Evolutionary conservation across 2,797 vertebrate genomes (phyloP), one percentile per base, ranked within the genome.

Genomic region (Champsocephalus gunnari): DNA sequence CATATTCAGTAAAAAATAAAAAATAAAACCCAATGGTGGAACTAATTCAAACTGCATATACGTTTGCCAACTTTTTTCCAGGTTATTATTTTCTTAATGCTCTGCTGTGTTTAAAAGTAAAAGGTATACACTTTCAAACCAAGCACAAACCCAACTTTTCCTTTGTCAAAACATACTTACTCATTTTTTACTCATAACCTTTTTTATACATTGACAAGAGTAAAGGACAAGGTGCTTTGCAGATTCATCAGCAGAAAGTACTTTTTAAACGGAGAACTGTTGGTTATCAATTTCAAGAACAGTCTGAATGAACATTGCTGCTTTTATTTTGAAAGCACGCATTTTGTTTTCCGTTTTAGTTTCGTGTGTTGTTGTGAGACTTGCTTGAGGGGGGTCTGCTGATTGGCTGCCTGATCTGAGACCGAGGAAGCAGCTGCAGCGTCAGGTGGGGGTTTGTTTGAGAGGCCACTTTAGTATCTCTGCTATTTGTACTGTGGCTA

Each of bases 321-420:
- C 60, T 83, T 84, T 91, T 89, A 87, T 87, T 92, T 77, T 90
- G 88, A 79, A 91, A 68, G 57, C 7, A 13, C 1, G 10, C 1
- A 0, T 32, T 0, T 71, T 51, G 16, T 4, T 48, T 2, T 75
- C 57, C 43, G 24, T 13, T 57, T 72, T n/a, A 9, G 43, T 60
- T 21, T 11, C n/a, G 8, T 48, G 19, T 72, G 3, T 9, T 14
- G 77, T 19, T 75, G 19, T 67, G 4, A 21, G 56, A 61, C 81
- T 89, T 87, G 62, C 84, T 70, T 56, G 13, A 9, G 21, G 6
- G 3, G 17, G 43, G 21, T 71, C 56, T 61, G 75, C 75, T 88
- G 84, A 87, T 77, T 89, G 82, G 77, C 69, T 82, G 82, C 64
- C 43, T 68, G 48, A 63, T 74, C 48, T 57, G 48, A 59, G 54